Evolutionary conservation across 37 sponge, comb jelly and placozoan genomes (phyloP), one percentile per base, ranked within the genome.

Genomic region (Dysidea cf. avara): DNA sequence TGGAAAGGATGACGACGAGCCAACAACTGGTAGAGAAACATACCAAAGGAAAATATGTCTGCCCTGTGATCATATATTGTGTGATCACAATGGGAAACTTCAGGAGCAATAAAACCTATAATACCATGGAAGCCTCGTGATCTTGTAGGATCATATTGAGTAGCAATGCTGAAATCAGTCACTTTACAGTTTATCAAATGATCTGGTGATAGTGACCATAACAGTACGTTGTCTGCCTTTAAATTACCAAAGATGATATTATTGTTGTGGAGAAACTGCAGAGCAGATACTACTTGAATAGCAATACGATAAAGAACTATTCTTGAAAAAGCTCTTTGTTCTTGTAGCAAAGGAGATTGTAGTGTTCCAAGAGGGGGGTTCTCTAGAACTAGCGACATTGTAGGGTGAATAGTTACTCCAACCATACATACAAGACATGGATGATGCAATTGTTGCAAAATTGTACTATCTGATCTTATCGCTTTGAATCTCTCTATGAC

Each of bases 151-250:
- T 85, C 65, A n/a, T 58, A 61, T 13, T 65, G 35, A 21, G 89
- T 79, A 32, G 88, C 82, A 39, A 88, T 88, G n/a, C 94, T 89
- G 68, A 87, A 88, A 31, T 88, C 89, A 54, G 94, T n/a, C n/a
- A n/a, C n/a, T n/a, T n/a, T n/a, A n/a, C n/a, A n/a, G n/a, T n/a
- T n/a, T n/a, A n/a, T n/a, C n/a, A n/a, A n/a, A n/a, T n/a, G n/a
- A n/a, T n/a, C n/a, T n/a, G n/a, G n/a, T n/a, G n/a, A n/a, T n/a
- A 92, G 77, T 1, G 89, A 89, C 86, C 85, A 84, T 21, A 92
- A 75, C 2, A 92, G 89, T 3, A 92, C 89, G 56, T 92, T 92
- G 51, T 78, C 70, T 34, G 86, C 78, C 47, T 88, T 92, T 49
- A 92, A 74, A 30, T 92, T 89, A 39, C 89, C 77, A 63, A 84